Evolutionary conservation across 2,888 invertebrate genomes (phyloP).

Genomic region (Hirtodrosophila alboralis): DNA sequence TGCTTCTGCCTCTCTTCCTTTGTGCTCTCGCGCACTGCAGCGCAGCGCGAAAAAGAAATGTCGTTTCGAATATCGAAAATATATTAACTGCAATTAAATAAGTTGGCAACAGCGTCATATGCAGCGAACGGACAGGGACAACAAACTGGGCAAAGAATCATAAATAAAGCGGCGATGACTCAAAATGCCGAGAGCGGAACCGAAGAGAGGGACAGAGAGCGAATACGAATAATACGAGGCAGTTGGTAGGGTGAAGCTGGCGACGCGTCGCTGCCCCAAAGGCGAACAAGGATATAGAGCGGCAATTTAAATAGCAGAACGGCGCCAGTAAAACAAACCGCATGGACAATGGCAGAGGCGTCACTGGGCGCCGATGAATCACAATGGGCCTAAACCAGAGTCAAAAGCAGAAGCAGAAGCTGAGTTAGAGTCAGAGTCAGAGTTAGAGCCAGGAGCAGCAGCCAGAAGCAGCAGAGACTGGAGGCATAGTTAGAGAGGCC

Average conservation of each 20-base stretch:
- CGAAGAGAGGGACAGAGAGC: no score
- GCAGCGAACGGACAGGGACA: constrained; percentile 12
- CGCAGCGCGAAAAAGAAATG: constrained; percentile 25
- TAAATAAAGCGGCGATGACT: constrained; percentile 67
- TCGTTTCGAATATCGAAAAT: constrained; percentile 64
- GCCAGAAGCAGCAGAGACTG: background rate
- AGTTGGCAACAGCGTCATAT: constrained; percentile 37
- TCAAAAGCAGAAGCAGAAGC: background rate
- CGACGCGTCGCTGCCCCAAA: constrained; percentile 54
- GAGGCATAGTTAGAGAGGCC: constrained; percentile 10
- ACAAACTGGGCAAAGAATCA: constrained; percentile 50
- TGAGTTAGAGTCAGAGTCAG: constrained; percentile 13
- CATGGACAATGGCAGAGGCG: constrained; percentile 42
- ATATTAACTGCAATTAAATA: constrained; percentile 65
- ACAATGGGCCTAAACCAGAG: constrained; percentile 41
- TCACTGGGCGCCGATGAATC: constrained; percentile 62
- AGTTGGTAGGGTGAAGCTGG: constrained; percentile 63
- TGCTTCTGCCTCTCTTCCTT: background rate
- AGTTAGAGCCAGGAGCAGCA: constrained; percentile 6
- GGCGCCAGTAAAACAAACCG: constrained; percentile 79
- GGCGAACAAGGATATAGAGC: constrained; percentile 67
- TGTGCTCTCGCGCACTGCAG: constrained; percentile 15
- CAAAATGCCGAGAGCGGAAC: constrained; percentile 45
- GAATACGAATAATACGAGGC: constrained; percentile 24
- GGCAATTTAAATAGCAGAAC: constrained; percentile 73